Base-by-base conservation (phyloP, 2,113 vertebrate species). In the Mungos mungo region DNA sequence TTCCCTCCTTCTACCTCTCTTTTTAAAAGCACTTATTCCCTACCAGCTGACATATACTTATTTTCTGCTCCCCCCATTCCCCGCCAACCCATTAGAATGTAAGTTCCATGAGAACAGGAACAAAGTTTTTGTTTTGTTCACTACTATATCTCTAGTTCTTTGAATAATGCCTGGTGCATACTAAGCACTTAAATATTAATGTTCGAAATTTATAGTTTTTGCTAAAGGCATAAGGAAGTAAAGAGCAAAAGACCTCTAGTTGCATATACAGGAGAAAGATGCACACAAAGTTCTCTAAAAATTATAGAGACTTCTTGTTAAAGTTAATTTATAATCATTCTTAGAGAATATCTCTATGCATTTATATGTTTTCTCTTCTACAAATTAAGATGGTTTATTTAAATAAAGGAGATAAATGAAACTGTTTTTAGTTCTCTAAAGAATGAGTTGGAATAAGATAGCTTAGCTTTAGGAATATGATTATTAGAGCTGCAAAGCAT, bases 301-400 rank as follows among this genome's bases (percentile, higher is more conserved):
- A 41, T 74, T 74, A 90, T 21, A 76, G 57, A 88, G 63, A 9
- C 11, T 84, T 89, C 21, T 82, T 72, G 27, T 27, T 79, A 65
- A 92, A 71, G 52, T 65, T 92, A 89, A 60, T 27, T 85, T 88
- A n/a, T 65, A 81, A 92, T 92, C 77, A 85, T 69, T 95, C 41
- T 63, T 87, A 60, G 52, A 93, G 60, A 72, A 47, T 88, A 81
- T 81, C 21, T 2, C 21, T 88, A 88, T 60, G 27, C 14, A 80
- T 79, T 50, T 88, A 21, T 35, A 69, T 54, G n/a, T 93, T 71
- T 88, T 93, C 35, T 93, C 35, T 82, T 83, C 89, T 89, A 60
- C 19, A 88, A 69, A 83, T 89, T 13, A 89, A 93, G 50, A 60
- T 31, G 8, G 45, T 52, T 11, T 29, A 80, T 83, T 89, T 71